A percentile compares a stretch with the other conserved stretches of the same genome.
Conservation (phyloP, 2,113 vertebrate genomes). For the Conger conger region DNA sequence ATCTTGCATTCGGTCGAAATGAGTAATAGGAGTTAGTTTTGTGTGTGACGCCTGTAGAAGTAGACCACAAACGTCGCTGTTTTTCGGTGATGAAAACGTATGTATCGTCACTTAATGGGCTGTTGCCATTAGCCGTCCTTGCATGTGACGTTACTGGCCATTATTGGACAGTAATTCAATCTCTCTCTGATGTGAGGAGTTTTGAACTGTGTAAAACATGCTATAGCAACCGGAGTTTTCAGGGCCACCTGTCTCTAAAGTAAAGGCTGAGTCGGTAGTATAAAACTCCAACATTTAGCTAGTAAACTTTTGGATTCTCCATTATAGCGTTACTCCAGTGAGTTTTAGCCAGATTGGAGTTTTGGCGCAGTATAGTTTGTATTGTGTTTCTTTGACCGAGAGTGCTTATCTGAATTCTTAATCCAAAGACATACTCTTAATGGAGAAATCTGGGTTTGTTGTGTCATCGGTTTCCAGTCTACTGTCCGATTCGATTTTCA, state of each 20-base stretch:
- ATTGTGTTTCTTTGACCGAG: too few species aligned
- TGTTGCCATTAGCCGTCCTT: background rate
- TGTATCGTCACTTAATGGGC: too few species aligned
- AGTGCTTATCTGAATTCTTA: too few species aligned
- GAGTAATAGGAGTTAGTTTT: too few species aligned
- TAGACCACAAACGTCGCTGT: background rate
- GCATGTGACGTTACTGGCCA: conserved; percentile 66
- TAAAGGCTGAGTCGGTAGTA: conserved; percentile 75
- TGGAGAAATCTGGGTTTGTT: background rate
- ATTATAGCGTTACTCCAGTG: too few species aligned
- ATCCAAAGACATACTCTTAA: too few species aligned
- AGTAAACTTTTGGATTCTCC: too few species aligned
- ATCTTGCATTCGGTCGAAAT: background rate
- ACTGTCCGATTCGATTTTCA: background rate
- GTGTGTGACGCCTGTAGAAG: background rate
- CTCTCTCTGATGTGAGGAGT: conserved; percentile 48
- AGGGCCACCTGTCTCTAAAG: conserved; percentile 74
- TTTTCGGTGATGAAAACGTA: background rate
- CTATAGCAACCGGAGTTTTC: conserved; percentile 69
- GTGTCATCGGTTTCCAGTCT: background rate
- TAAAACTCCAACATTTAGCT: conserved; percentile 66
- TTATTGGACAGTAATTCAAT: conserved; percentile 21
- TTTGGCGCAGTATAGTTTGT: too few species aligned
- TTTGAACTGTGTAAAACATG: conserved; percentile 55
- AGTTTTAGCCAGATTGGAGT: too few species aligned